A percentile compares a stretch with the other conserved stretches of the same genome.
These are phyloP conservation scores for Neodiprion fabricii DNA, from an alignment of 1,140 invertebrate genomes.

Conservation along the genomic window DNA sequence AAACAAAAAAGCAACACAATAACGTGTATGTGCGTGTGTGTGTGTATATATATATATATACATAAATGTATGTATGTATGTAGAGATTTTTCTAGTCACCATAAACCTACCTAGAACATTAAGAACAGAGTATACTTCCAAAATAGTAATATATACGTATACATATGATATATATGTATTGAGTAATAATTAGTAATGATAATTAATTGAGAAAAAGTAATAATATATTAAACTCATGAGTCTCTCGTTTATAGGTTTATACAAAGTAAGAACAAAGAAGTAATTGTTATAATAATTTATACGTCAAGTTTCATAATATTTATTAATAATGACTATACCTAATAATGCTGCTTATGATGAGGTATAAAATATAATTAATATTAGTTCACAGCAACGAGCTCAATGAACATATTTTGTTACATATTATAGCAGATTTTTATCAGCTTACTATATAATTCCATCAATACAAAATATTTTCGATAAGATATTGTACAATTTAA, in stretches of 20 bases:
- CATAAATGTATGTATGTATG: conserved; percentile 29
- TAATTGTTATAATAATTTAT: conserved; percentile 8
- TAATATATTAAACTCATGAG: conserved; percentile 31
- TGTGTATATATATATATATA: background rate
- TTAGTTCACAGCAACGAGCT: conserved; percentile 23
- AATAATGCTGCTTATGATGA: background rate
- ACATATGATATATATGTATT: conserved; percentile 8
- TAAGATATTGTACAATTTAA: background rate
- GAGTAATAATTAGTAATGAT: conserved; percentile 10
- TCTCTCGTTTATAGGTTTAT: conserved; percentile 38
- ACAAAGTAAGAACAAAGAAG: conserved; percentile 28
- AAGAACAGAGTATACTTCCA: conserved; percentile 42
- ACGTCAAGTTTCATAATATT: conserved; percentile 3
- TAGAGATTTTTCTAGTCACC: conserved; percentile 49
- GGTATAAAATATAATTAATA: conserved; percentile 17
- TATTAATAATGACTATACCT: background rate
- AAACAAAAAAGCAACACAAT: background rate
- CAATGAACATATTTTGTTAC: conserved; percentile 29
- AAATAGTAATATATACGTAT: conserved; percentile 29
- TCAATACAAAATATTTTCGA: conserved; percentile 12
- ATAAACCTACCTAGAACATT: conserved; percentile 37
- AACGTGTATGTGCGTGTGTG: no score
- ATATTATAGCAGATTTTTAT: conserved; percentile 29
- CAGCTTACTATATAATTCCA: conserved; percentile 26
- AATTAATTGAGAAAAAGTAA: conserved; percentile 21